These are phyloP conservation scores for Oncorhynchus kisutch DNA, from an alignment of 2,113 vertebrate genomes.

Conservation along the genomic window DNA sequence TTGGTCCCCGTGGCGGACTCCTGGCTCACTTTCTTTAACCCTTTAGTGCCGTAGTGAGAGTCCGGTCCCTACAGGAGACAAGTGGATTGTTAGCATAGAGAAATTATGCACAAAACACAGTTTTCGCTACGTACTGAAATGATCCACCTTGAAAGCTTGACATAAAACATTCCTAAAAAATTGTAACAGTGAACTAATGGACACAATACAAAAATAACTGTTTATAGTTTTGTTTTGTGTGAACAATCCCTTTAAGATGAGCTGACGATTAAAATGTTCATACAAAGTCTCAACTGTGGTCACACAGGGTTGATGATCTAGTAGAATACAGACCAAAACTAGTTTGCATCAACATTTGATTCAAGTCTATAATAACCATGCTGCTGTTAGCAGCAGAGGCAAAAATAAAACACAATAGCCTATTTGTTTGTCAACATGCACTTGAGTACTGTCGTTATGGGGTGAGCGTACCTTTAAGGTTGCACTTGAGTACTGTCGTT, in stretches of 20 bases:
- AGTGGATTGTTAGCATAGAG: background rate
- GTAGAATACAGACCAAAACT: background rate
- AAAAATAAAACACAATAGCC: background rate
- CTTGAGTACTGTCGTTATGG: too few species aligned
- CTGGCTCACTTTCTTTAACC: slow-evolving; percentile 87
- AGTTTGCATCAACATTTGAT: background rate
- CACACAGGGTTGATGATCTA: too few species aligned
- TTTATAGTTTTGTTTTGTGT: too few species aligned
- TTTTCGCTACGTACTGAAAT: too few species aligned
- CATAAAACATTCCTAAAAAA: too few species aligned
- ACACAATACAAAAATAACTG: too few species aligned
- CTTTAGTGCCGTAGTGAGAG: slow-evolving; percentile 94
- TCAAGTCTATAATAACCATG: background rate
- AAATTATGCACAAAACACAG: background rate
- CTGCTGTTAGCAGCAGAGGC: background rate
- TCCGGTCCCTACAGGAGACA: slow-evolving; percentile 81
- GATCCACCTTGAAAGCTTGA: too few species aligned
- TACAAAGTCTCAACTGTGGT: too few species aligned
- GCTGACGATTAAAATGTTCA: too few species aligned
- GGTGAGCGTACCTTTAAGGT: slow-evolving; percentile 81
- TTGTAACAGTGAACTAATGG: too few species aligned
- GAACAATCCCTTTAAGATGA: too few species aligned
- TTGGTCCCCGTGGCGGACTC: slow-evolving; percentile 85
- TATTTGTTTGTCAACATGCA: background rate
- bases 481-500: slow-evolving; percentile 72